Evolutionary conservation across 2,797 vertebrate genomes (phyloP), one percentile per base, ranked within the genome.

Genomic region (Enteromius treurensis): DNA sequence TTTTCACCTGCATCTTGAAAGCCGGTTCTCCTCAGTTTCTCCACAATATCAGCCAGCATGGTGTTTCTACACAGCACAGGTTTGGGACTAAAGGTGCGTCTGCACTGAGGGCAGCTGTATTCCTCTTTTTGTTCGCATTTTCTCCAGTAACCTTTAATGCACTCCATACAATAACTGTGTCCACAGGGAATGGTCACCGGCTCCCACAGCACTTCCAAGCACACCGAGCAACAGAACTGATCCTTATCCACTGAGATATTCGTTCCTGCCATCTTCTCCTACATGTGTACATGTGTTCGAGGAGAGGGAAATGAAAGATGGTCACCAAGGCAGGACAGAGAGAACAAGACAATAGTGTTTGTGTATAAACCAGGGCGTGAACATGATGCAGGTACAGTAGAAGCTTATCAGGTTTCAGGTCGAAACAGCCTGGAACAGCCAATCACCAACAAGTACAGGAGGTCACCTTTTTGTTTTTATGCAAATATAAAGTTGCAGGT

Each of bases 101-200:
- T 47, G 87, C 95, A 95, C 87, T 95, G 94, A 1, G 95, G 95
- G 81, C 94, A 95, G 89, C 89, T 92, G 91, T 89, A 92, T 32
- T 89, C 91, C 2, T 87, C 84, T 32, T 90, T 93, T 78, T 91
- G 89, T 62, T 92, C 93, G 2, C 82, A 23, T 82, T 91, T 78
- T 82, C 88, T 91, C 95, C 95, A 95, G 90, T 93, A 94, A 78
- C 93, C 92, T 6, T 93, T 92, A 7, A 95, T 94, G 34, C 95
- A 95, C 42, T 84, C 88, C 91, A 93, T 70, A 4, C 94, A 95
- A 68, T 94, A 94, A 80, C 92, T 94, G 89, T 94, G 93, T 71
- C 94, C 94, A 4, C 94, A 95, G 3, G 95, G 95, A 84, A 95
- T 94, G 0, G 94, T 95, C 79, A 92, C 95, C 1, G 95, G 95